Percentiles rank a stretch among this genome's conserved stretches.
Evolutionary conservation across 1,140 invertebrate genomes (phyloP).

Genomic region (Drosophila arizonae): DNA sequence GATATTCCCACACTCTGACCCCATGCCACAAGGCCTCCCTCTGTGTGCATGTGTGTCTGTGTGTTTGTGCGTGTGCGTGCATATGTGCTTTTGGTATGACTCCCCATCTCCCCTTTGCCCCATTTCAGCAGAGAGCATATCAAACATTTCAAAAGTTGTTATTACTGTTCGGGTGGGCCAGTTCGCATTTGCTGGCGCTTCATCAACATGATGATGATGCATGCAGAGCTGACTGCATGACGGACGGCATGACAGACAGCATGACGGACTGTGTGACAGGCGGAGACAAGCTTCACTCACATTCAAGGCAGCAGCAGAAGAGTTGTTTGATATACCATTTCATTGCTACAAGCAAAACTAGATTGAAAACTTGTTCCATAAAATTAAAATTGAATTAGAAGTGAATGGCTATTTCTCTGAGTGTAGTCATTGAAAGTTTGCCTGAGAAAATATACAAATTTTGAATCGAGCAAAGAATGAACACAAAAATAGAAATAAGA

Average conservation of each 20-base stretch:
- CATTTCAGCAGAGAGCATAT: conserved; percentile 19
- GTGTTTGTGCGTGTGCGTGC: conserved; percentile 3
- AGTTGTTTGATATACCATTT: too few relatives aligned
- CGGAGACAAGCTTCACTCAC: too few relatives aligned
- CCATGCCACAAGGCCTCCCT: conserved; percentile 5
- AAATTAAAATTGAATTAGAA: too few relatives aligned
- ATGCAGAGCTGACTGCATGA: conserved; percentile 11
- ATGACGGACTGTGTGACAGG: not conserved
- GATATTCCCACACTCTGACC: conserved; percentile 1
- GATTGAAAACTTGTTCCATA: too few relatives aligned
- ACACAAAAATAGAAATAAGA: too few relatives aligned
- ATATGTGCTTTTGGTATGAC: not conserved
- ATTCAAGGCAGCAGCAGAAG: too few relatives aligned
- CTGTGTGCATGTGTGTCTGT: conserved; percentile 6
- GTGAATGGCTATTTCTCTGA: too few relatives aligned
- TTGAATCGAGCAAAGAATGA: too few relatives aligned
- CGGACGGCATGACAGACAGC: conserved; percentile 3
- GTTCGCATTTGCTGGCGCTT: conserved; percentile 17
- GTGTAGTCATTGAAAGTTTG: too few relatives aligned
- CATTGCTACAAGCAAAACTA: too few relatives aligned
- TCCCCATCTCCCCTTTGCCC: conserved; percentile 3
- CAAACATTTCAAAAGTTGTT: conserved; percentile 34
- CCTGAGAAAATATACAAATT: too few relatives aligned
- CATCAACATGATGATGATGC: conserved; percentile 13
- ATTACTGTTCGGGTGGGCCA: conserved; percentile 26